phyloP scores from a whole-genome alignment of 2,113 vertebrate genomes.

The Otis tarda region DNA sequence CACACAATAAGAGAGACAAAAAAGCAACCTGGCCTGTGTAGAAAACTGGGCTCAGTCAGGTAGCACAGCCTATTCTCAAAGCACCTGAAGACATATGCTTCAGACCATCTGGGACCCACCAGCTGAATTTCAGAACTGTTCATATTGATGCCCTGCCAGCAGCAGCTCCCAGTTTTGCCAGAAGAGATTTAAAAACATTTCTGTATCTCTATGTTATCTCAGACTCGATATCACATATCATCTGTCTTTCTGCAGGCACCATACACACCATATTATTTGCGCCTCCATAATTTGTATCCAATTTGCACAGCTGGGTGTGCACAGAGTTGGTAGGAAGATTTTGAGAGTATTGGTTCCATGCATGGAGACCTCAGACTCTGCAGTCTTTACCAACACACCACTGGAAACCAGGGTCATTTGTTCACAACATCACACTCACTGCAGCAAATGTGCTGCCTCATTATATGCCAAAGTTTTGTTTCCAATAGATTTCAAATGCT shows the following conservation, averaged over 20 bases:
- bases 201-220: background rate
- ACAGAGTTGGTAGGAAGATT: background rate
- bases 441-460: background rate
- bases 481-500: background rate
- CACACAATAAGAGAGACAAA: background rate
- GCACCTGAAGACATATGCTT: background rate
- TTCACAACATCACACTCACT: background rate
- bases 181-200: background rate
- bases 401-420: background rate
- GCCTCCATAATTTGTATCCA: background rate
- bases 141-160: background rate
- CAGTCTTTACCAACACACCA: background rate
- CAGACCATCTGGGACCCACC: background rate
- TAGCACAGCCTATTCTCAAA: background rate
- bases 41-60: background rate
- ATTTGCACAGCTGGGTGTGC: background rate
- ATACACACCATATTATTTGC: background rate
- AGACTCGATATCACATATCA: rapidly evolving
- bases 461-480: background rate
- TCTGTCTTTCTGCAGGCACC: background rate
- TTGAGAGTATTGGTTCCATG: background rate
- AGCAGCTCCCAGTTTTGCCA: background rate
- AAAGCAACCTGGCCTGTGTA: background rate
- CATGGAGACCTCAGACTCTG: background rate
- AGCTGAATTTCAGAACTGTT: background rate